A percentile compares a stretch with the other conserved stretches of the same genome.
phyloP scores from a whole-genome alignment of 1,140 invertebrate genomes.

The Bathynomus jamesi region DNA sequence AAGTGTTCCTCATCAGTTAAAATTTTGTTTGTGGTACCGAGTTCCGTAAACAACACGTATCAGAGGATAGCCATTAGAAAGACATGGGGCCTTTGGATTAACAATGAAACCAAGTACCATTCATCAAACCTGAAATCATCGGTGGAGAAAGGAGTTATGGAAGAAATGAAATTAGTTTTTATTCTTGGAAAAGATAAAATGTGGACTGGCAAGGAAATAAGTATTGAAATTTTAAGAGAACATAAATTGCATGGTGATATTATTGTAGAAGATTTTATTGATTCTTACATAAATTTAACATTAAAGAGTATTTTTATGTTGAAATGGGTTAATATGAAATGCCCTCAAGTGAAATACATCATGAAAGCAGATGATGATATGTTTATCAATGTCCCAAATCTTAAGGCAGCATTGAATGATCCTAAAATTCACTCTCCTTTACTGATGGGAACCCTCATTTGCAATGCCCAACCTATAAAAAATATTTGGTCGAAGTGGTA shows the following conservation, averaged over 20 bases:
- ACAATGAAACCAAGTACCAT: not conserved
- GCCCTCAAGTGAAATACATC: slow-evolving; percentile 60
- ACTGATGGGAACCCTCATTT: slow-evolving; percentile 64
- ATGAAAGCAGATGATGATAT: slow-evolving; percentile 86
- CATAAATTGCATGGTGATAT: slow-evolving; percentile 38
- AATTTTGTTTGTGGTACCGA: not conserved
- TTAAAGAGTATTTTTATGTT: slow-evolving; percentile 75
- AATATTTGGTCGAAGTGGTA: slow-evolving; percentile 69
- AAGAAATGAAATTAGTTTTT: not conserved
- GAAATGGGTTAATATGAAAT: slow-evolving; percentile 66
- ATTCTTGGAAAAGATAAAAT: not conserved
- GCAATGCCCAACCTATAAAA: slow-evolving; percentile 60
- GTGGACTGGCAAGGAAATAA: not conserved
- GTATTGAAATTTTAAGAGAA: not conserved
- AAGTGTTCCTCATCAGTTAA: not conserved
- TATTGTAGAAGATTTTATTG: slow-evolving; percentile 60
- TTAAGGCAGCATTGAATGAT: slow-evolving; percentile 48
- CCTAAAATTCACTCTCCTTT: slow-evolving; percentile 40
- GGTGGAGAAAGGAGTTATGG: not conserved
- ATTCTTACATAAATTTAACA: slow-evolving; percentile 79
- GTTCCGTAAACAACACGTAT: not conserved
- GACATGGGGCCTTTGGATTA: not conserved
- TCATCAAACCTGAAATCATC: not conserved
- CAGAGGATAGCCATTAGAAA: not conserved
- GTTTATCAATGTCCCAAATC: slow-evolving; percentile 66